Conservation (phyloP, 2,113 vertebrate species). For the Glaucomys volans region DNA sequence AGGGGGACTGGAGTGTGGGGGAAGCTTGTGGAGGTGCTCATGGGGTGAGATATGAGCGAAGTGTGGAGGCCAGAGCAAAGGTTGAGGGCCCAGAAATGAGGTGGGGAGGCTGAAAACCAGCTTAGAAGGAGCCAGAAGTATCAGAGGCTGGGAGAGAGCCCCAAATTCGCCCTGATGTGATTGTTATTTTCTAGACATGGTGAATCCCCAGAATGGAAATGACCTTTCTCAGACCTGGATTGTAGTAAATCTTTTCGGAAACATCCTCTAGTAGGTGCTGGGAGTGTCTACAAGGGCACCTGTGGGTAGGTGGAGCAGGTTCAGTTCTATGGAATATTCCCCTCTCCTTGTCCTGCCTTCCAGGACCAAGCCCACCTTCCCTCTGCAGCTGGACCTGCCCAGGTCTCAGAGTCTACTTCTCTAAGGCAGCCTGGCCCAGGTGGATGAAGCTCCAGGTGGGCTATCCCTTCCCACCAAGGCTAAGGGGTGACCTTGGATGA, state of each 20-base stretch:
- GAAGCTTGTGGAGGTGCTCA: background rate
- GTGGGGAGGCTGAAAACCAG: background rate
- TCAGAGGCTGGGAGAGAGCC: background rate
- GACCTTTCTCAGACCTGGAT: background rate
- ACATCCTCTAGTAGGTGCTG: background rate
- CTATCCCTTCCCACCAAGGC: background rate
- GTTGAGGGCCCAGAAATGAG: background rate
- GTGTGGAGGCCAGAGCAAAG: background rate
- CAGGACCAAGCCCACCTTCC: background rate
- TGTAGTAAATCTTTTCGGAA: constrained; percentile 1
- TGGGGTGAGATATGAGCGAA: background rate
- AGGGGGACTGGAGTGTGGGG: background rate
- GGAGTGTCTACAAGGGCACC: background rate
- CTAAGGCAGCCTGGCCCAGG: background rate
- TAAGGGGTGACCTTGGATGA: background rate
- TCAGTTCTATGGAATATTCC: constrained; percentile 10
- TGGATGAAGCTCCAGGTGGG: background rate
- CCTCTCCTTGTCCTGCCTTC: background rate
- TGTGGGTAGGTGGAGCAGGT: background rate
- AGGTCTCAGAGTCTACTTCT: background rate
- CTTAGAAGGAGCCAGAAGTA: background rate
- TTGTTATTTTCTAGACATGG: background rate
- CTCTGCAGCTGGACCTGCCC: background rate
- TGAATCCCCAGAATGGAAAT: background rate
- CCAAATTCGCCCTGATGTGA: fast-evolving